These are phyloP conservation scores for Halcyon chelicuti DNA, from an alignment of 2,797 vertebrate genomes.

Conservation along the genomic window DNA sequence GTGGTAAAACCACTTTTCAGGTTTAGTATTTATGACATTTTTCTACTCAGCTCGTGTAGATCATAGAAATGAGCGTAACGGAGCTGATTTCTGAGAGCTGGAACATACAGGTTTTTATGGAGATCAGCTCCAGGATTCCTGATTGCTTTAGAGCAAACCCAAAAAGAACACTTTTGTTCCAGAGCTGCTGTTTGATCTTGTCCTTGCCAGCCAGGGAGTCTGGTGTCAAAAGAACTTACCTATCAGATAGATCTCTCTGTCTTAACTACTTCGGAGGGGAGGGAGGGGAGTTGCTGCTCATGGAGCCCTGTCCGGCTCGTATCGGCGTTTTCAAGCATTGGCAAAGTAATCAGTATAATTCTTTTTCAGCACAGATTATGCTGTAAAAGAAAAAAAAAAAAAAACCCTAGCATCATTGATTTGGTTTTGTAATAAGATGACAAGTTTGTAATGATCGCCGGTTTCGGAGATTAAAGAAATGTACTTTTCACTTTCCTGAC, in stretches of 20 bases:
- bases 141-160: background rate
- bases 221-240: background rate
- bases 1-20: background rate
- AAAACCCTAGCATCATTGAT: slow-evolving; percentile 51
- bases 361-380: slow-evolving; percentile 54
- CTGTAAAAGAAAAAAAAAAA: slow-evolving; percentile 57
- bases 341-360: slow-evolving; percentile 66
- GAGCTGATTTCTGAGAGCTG: background rate
- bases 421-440: slow-evolving; percentile 67
- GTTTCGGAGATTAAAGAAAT: slow-evolving; percentile 62
- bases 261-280: background rate
- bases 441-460: slow-evolving; percentile 61
- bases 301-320: background rate
- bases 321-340: slow-evolving; percentile 8
- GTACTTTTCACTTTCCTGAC: slow-evolving; percentile 66
- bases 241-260: background rate
- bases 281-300: background rate
- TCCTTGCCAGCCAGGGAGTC: background rate
- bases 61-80: background rate
- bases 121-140: background rate
- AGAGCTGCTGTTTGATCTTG: background rate
- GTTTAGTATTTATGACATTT: background rate
- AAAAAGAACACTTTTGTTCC: accelerated
- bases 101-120: background rate
- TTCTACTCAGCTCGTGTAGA: background rate